A percentile compares a stretch with the other conserved stretches of the same genome.
Evolutionary conservation across 1,140 invertebrate genomes (phyloP).

Genomic region (Habropoda laboriosa): DNA sequence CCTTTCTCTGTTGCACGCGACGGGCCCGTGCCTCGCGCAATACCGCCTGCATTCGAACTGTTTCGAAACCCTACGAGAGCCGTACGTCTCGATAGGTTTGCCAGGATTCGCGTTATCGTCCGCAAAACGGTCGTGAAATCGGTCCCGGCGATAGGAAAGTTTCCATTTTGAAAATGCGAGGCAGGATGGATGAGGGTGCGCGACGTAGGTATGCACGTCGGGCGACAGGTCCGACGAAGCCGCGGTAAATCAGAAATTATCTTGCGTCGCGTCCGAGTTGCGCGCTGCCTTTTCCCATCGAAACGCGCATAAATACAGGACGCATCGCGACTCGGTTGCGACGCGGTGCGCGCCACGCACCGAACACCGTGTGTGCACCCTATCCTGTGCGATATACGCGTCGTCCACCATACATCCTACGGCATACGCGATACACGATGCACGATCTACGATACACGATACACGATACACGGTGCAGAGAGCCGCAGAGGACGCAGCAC

Average conservation of each 20-base stretch:
- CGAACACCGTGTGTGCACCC: not conserved
- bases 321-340: not conserved
- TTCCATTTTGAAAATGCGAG: slow-evolving; percentile 78
- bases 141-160: slow-evolving; percentile 49
- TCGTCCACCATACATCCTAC: not conserved
- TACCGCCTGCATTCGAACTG: too few relatives aligned
- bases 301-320: slow-evolving; percentile 79
- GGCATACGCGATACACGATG: slow-evolving; percentile 1
- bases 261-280: slow-evolving; percentile 74
- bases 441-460: slow-evolving; percentile 3
- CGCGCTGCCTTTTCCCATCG: slow-evolving; percentile 79
- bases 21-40: too few relatives aligned
- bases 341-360: not conserved
- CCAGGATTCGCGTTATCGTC: too few relatives aligned
- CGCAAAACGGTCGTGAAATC: slow-evolving; percentile 59
- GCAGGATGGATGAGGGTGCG: slow-evolving; percentile 60
- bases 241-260: slow-evolving; percentile 82
- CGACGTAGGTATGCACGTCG: slow-evolving; percentile 62
- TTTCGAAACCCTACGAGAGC: too few relatives aligned
- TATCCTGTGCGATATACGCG: not conserved
- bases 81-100: too few relatives aligned
- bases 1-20: too few relatives aligned
- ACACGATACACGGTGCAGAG: not conserved
- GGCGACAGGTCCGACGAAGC: slow-evolving; percentile 51
- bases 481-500: too few relatives aligned